These are phyloP conservation scores for Eleginops maclovinus DNA, from an alignment of 2,113 vertebrate species.

Conservation along the genomic window DNA sequence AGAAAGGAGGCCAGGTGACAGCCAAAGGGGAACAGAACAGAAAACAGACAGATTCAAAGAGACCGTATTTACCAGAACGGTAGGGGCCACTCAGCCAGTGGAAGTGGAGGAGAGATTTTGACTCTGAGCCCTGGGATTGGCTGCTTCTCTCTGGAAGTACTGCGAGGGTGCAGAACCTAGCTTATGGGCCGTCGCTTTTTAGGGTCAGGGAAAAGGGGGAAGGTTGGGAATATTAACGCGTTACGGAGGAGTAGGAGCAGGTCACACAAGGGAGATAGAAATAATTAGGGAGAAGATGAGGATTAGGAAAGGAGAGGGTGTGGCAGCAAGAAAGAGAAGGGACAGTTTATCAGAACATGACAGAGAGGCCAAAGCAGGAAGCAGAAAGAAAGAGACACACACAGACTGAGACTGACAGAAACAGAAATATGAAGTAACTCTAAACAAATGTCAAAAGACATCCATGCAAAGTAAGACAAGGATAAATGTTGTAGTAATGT, in stretches of 20 bases:
- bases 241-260: constrained; percentile 59
- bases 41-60: constrained; percentile 73
- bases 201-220: constrained; percentile 24
- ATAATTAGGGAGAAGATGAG: constrained; percentile 67
- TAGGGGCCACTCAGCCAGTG: constrained; percentile 80
- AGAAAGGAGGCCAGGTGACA: constrained; percentile 22
- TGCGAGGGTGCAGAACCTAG: constrained; percentile 82
- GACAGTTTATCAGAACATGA: constrained; percentile 61
- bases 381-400: constrained; percentile 41
- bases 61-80: constrained; percentile 81
- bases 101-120: constrained; percentile 82
- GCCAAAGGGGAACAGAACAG: constrained; percentile 9
- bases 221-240: constrained; percentile 56
- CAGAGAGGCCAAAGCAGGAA: constrained; percentile 32
- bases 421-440: constrained; percentile 48
- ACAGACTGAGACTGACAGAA: constrained; percentile 48
- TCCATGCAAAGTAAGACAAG: too few species aligned
- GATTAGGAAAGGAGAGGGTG: constrained; percentile 54
- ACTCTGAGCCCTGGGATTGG: constrained; percentile 80
- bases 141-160: constrained; percentile 85
- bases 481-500: too few species aligned
- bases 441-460: constrained; percentile 33
- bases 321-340: constrained; percentile 53
- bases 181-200: constrained; percentile 79
- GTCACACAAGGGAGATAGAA: constrained; percentile 65